These are phyloP conservation scores for Molanna angustata DNA, from an alignment of 2,888 invertebrate species.

Conservation along the genomic window DNA sequence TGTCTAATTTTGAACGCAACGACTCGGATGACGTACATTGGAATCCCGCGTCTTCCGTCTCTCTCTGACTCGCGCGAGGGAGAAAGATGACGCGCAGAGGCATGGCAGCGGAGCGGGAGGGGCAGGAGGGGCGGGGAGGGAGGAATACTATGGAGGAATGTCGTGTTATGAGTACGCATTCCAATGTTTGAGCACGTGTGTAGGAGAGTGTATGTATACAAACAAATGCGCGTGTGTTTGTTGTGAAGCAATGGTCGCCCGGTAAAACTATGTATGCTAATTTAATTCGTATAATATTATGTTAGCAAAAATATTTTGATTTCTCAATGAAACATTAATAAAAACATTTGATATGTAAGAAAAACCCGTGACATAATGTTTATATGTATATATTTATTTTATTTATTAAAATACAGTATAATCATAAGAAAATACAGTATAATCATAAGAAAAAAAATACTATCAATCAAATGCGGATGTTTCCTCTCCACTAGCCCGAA, in stretches of 20 bases:
- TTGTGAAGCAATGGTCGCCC: neutral
- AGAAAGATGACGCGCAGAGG: constrained; percentile 1
- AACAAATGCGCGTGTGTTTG: constrained; percentile 1
- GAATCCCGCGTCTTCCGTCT: neutral
- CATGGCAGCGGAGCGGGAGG: constrained; percentile 8
- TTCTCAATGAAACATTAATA: no score
- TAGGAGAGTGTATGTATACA: constrained; percentile 8
- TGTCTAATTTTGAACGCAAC: no score
- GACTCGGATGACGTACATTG: no score
- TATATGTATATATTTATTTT: no score
- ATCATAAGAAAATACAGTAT: no score
- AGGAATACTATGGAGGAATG: constrained; percentile 6
- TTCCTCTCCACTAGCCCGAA: no score
- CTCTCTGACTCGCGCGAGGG: neutral
- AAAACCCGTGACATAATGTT: no score
- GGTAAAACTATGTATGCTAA: neutral
- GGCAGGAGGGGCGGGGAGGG: neutral
- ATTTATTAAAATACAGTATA: no score
- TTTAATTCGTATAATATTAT: neutral
- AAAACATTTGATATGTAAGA: no score
- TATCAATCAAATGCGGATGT: no score
- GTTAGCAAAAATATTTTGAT: no score
- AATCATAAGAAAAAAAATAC: no score
- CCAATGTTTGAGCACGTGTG: constrained; percentile 1
- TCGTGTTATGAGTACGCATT: constrained; percentile 26